These are phyloP conservation scores for Ctenosaura bakeri DNA, from an alignment of 2,797 vertebrate genomes.

Conservation along the genomic window DNA sequence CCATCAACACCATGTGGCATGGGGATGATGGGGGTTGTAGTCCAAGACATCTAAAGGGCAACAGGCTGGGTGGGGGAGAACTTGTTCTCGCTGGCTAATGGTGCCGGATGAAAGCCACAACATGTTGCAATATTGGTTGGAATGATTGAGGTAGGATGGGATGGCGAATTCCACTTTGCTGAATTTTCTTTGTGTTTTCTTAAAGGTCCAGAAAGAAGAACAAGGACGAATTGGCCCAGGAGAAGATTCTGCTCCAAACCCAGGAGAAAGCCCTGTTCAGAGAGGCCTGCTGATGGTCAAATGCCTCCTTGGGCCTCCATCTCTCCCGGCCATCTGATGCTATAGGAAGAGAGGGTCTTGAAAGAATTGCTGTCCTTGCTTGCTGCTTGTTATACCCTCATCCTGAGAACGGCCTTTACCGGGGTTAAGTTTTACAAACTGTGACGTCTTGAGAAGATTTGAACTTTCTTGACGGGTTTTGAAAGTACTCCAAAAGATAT, in stretches of 20 bases:
- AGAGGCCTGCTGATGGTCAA: constrained; percentile 54
- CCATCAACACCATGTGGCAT: not conserved
- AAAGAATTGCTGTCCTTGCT: too few species aligned
- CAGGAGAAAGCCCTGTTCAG: constrained; percentile 45
- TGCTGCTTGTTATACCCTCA: not conserved
- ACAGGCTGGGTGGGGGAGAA: too few species aligned
- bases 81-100: too few species aligned
- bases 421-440: not conserved
- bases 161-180: not conserved
- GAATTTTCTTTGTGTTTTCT: not conserved
- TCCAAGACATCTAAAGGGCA: not conserved
- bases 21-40: not conserved
- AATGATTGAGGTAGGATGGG: not conserved
- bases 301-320: too few species aligned
- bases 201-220: constrained; percentile 50
- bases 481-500: not conserved
- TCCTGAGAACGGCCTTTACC: not conserved
- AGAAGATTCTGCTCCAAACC: constrained; percentile 68
- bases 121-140: not conserved
- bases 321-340: too few species aligned
- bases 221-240: not conserved
- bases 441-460: not conserved
- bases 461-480: not conserved
- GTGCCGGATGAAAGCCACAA: too few species aligned
- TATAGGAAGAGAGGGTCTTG: not conserved